Evolutionary conservation across 2,888 invertebrate species (phyloP).

Genomic region (Callosobruchus maculatus): DNA sequence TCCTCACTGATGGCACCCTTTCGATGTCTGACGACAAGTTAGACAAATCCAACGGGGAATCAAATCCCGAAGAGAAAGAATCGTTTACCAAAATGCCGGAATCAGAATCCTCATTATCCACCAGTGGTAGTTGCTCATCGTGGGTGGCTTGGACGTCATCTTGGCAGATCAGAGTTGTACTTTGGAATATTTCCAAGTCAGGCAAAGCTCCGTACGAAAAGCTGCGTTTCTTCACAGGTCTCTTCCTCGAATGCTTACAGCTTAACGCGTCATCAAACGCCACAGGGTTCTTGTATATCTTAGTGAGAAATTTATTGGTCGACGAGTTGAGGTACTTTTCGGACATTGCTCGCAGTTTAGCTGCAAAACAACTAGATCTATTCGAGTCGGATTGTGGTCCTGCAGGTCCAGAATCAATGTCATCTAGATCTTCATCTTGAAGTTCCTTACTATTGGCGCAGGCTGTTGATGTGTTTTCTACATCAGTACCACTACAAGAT

Average conservation of each 20-base stretch:
- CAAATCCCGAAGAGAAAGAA: slow-evolving; percentile 55
- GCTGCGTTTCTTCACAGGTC: slow-evolving; percentile 58
- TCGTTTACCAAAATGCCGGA: slow-evolving; percentile 73
- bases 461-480: slow-evolving; percentile 4
- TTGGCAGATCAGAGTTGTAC: slow-evolving; percentile 59
- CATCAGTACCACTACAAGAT: slow-evolving; percentile 23
- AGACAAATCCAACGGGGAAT: slow-evolving; percentile 17
- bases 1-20: slow-evolving; percentile 28
- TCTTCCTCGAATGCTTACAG: slow-evolving; percentile 33
- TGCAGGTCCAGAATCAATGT: slow-evolving; percentile 3
- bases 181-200: slow-evolving; percentile 67
- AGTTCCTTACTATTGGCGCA: slow-evolving; percentile 14
- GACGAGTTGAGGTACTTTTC: slow-evolving; percentile 69
- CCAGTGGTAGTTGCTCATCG: slow-evolving; percentile 52
- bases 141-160: slow-evolving; percentile 56
- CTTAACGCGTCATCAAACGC: slow-evolving; percentile 33
- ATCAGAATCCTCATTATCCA: slow-evolving; percentile 68
- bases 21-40: not conserved
- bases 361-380: slow-evolving; percentile 61
- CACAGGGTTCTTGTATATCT: slow-evolving; percentile 58
- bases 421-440: slow-evolving; percentile 8
- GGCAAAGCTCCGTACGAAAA: slow-evolving; percentile 74
- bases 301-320: slow-evolving; percentile 65
- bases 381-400: slow-evolving; percentile 27
- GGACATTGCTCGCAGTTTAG: slow-evolving; percentile 69